These are phyloP conservation scores for Epizoanthus ramosus DNA, from an alignment of 92 coral and sea anemone species.

Conservation along the genomic window DNA sequence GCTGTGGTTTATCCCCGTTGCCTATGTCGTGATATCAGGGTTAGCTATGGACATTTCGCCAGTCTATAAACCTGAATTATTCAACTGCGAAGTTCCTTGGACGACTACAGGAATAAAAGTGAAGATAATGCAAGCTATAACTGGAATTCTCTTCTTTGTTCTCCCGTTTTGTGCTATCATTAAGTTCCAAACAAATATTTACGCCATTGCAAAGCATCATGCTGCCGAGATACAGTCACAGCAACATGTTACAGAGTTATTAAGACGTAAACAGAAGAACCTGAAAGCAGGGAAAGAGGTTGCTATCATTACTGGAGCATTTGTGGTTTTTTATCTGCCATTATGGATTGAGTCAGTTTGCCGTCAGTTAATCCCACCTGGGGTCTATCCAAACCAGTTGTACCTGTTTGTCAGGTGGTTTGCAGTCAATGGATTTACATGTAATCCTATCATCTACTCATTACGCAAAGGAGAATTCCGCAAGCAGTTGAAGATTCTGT, in stretches of 20 bases:
- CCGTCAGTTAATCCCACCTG: background rate
- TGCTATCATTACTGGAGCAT: background rate
- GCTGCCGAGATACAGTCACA: background rate
- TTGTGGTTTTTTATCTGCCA: background rate
- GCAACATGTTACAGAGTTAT: background rate
- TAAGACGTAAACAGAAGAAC: background rate
- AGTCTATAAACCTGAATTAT: background rate
- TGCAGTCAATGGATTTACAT: background rate
- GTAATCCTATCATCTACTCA: constrained; percentile 5
- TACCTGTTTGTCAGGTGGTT: background rate
- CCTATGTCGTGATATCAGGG: background rate
- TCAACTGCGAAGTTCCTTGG: background rate
- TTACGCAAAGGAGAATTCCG: background rate
- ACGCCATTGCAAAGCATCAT: background rate
- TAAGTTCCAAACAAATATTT: background rate
- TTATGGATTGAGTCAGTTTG: background rate
- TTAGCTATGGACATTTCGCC: background rate
- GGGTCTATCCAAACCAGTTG: background rate
- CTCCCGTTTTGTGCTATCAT: background rate
- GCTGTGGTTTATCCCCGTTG: background rate
- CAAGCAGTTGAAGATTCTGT: background rate
- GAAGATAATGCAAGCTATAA: background rate
- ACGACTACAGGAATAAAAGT: background rate
- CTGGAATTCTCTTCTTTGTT: background rate
- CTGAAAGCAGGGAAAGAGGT: background rate